phyloP scores from a whole-genome alignment of 2,113 vertebrate genomes.

The Neogale vison region DNA sequence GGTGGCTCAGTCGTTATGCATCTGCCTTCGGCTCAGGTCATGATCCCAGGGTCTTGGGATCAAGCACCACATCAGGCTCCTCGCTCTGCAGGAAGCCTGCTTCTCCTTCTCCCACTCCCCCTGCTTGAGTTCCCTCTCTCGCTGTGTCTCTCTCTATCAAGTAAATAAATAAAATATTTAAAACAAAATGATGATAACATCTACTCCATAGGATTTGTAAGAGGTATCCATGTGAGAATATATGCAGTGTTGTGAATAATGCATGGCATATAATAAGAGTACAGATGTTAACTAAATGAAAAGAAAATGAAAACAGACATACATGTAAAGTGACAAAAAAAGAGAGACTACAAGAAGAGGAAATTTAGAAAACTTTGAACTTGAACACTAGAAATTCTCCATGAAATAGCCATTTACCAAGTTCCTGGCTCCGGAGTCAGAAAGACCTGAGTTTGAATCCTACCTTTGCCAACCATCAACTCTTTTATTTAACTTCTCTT shows the following conservation, averaged over 20 bases:
- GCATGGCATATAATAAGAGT: neutral
- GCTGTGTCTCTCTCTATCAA: too few species aligned
- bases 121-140: too few species aligned
- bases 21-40: too few species aligned
- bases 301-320: neutral
- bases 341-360: neutral
- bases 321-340: neutral
- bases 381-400: neutral
- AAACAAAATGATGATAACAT: neutral
- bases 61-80: too few species aligned
- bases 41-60: too few species aligned
- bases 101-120: too few species aligned
- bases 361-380: neutral
- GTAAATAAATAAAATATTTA: too few species aligned
- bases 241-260: neutral
- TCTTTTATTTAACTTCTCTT: neutral
- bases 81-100: too few species aligned
- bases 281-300: neutral
- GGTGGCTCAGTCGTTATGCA: too few species aligned
- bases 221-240: neutral
- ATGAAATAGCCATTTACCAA: neutral
- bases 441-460: neutral
- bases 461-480: neutral
- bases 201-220: neutral
- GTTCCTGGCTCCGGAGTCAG: neutral